Conservation (phyloP, 2,797 vertebrate species). For the Mormyrops attenuatus region DNA sequence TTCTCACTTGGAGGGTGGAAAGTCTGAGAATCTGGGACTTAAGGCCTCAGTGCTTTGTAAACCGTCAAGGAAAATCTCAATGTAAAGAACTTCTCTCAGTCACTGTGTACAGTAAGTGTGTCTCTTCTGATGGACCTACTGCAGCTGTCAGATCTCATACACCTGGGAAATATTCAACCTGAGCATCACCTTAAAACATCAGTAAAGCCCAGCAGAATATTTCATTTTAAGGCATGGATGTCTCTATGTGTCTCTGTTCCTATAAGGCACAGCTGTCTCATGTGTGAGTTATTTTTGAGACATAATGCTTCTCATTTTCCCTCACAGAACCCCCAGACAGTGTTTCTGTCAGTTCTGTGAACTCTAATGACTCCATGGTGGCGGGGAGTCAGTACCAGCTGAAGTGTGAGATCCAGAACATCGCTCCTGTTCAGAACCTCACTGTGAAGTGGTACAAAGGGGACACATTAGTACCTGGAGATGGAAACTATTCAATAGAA, state of each 20-base stretch:
- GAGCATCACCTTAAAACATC: not conserved
- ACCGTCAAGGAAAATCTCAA: not conserved
- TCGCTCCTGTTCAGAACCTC: slow-evolving; percentile 24
- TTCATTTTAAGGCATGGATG: not conserved
- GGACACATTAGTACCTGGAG: not conserved
- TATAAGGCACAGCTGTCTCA: not conserved
- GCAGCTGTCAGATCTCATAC: not conserved
- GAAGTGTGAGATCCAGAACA: slow-evolving; percentile 41
- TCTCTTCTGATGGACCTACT: not conserved
- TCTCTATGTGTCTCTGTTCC: not conserved
- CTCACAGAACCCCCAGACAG: too few relatives aligned
- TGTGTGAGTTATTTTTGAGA: not conserved
- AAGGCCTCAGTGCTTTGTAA: slow-evolving; percentile 4
- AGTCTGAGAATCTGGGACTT: slow-evolving; percentile 13
- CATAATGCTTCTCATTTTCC: too few relatives aligned
- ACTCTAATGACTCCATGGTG: not conserved
- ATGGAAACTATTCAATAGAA: not conserved
- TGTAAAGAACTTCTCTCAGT: not conserved
- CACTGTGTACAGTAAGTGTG: slow-evolving; percentile 40
- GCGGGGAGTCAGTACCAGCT: slow-evolving; percentile 18
- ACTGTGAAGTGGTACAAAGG: slow-evolving; percentile 46
- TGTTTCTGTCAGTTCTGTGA: not conserved
- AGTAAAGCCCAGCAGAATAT: not conserved
- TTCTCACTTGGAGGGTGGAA: slow-evolving; percentile 27
- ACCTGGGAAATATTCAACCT: not conserved